A percentile compares a stretch with the other conserved stretches of the same genome.
Conservation (phyloP, 2,888 invertebrate species). For the Leptinotarsa peninsularis region DNA sequence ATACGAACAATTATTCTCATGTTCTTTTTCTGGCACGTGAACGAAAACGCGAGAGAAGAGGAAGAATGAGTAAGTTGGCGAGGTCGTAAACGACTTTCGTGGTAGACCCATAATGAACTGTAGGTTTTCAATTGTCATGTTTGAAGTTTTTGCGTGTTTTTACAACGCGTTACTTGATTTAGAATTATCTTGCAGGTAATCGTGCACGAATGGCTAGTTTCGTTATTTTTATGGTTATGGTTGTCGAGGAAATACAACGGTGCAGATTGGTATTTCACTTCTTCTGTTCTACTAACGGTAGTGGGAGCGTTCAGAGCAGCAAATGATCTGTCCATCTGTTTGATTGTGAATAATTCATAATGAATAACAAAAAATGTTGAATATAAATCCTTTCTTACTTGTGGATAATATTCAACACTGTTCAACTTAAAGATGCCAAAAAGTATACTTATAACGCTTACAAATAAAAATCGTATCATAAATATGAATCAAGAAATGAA, state of each 20-base stretch:
- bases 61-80: slow-evolving; percentile 1
- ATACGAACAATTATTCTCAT: slow-evolving; percentile 44
- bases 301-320: neutral
- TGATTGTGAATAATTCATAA: neutral
- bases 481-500: no score
- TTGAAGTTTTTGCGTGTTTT: slow-evolving; percentile 25
- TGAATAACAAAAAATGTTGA: neutral
- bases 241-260: slow-evolving; percentile 11
- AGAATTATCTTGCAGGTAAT: slow-evolving; percentile 23
- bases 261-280: slow-evolving; percentile 20
- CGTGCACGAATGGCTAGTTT: slow-evolving; percentile 23
- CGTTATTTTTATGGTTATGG: slow-evolving; percentile 27
- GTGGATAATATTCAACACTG: no score
- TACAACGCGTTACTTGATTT: slow-evolving; percentile 25
- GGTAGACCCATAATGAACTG: slow-evolving; percentile 37
- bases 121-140: slow-evolving; percentile 41
- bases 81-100: slow-evolving; percentile 30
- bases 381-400: neutral
- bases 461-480: no score
- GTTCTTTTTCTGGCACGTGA: slow-evolving; percentile 24
- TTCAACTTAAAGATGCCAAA: no score
- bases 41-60: slow-evolving; percentile 21
- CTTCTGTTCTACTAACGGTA: slow-evolving; percentile 13
- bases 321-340: neutral
- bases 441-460: no score